phyloP scores from a whole-genome alignment of 2,888 invertebrate genomes.

The Folsomia candida region DNA sequence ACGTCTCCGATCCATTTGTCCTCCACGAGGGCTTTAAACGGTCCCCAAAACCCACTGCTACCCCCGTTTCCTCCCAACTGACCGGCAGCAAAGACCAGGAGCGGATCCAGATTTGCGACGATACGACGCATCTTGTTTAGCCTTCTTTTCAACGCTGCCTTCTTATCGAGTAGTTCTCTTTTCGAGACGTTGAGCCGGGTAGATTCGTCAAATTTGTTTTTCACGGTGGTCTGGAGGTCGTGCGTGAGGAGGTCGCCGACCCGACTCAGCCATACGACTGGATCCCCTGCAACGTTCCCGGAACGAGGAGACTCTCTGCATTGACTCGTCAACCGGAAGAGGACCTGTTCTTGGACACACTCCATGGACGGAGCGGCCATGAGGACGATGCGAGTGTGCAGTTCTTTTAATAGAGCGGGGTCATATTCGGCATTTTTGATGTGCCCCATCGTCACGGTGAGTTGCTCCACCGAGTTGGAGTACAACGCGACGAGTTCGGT shows the following conservation, averaged over 20 bases:
- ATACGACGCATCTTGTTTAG: conserved; percentile 43
- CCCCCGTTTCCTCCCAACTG: background rate
- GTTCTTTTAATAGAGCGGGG: background rate
- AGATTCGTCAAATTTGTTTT: background rate
- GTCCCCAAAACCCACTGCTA: background rate
- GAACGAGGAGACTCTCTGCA: no score
- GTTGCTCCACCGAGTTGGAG: background rate
- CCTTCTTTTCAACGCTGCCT: conserved; percentile 24
- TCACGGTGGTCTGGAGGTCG: background rate
- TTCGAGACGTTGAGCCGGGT: background rate
- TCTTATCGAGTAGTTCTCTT: background rate
- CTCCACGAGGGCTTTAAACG: background rate
- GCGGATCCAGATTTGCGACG: conserved; percentile 41
- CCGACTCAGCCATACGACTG: background rate
- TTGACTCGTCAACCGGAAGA: no score
- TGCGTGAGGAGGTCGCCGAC: background rate
- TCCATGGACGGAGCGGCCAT: background rate
- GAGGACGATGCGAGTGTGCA: background rate
- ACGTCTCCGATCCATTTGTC: background rate
- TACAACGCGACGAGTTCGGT: no score
- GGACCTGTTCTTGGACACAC: background rate
- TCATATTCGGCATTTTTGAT: background rate
- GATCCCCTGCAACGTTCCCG: no score
- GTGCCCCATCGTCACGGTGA: background rate
- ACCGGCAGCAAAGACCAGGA: conserved; percentile 28